These are phyloP conservation scores for Anas bernieri DNA, from an alignment of 2,797 vertebrate genomes.

Conservation along the genomic window DNA sequence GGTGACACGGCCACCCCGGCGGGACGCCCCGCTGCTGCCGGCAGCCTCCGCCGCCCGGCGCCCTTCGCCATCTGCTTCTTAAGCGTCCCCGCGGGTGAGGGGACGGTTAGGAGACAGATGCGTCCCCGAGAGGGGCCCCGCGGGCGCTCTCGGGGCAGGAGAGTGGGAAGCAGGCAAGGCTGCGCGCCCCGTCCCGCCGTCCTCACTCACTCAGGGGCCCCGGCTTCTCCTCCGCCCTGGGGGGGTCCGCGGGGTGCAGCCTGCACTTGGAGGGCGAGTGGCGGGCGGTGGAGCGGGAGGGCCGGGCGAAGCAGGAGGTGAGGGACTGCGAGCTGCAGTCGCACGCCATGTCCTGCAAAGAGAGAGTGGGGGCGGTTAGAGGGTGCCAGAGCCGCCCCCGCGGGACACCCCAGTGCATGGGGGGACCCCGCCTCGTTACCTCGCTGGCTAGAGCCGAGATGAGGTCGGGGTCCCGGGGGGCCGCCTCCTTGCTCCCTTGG, in stretches of 20 bases:
- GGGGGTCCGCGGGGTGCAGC: conserved; percentile 85
- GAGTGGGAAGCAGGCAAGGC: conserved; percentile 35
- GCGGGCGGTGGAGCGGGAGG: conserved; percentile 85
- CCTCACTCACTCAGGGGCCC: conserved; percentile 81
- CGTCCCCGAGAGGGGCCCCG: background rate
- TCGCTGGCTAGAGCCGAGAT: conserved; percentile 78
- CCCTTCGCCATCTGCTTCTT: conserved; percentile 54
- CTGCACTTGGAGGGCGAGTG: conserved; percentile 90
- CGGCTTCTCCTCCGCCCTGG: conserved; percentile 83
- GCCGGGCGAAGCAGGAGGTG: conserved; percentile 87
- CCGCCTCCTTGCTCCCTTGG: conserved; percentile 78
- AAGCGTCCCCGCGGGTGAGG: conserved; percentile 40
- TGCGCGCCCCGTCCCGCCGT: conserved; percentile 1
- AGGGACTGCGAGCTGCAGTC: conserved; percentile 91
- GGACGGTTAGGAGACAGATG: conserved; percentile 62
- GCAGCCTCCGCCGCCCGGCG: background rate
- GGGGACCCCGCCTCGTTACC: conserved; percentile 74
- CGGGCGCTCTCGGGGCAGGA: background rate
- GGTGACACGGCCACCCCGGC: background rate
- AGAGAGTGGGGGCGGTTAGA: conserved; percentile 9
- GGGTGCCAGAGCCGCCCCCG: background rate
- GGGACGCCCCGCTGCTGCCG: background rate
- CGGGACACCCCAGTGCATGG: background rate
- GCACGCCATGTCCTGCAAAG: conserved; percentile 89
- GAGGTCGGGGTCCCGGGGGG: conserved; percentile 76